These are phyloP conservation scores for Volucella bombylans DNA, from an alignment of 2,888 invertebrate species.

Conservation along the genomic window DNA sequence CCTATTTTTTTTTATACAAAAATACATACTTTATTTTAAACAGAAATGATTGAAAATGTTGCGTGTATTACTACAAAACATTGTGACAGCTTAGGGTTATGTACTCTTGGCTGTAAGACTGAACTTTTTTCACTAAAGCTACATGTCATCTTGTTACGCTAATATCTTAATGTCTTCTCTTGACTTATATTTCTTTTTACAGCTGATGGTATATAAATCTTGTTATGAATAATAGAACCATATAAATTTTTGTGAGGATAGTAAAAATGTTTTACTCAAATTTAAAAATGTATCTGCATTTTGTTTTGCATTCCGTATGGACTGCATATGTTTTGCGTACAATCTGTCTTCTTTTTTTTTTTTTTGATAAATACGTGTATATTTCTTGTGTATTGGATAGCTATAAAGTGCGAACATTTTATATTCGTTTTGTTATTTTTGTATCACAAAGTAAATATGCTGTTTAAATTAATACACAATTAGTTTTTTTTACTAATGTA, in stretches of 20 bases:
- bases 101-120: slow-evolving; percentile 12
- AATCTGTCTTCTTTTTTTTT: neutral
- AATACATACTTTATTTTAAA: neutral
- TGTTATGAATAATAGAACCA: too few species aligned
- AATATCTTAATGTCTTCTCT: neutral
- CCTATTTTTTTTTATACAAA: neutral
- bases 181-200: neutral
- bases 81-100: too few species aligned
- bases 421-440: slow-evolving; percentile 18
- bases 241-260: too few species aligned
- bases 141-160: neutral
- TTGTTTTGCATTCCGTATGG: neutral
- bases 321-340: neutral
- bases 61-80: neutral
- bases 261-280: too few species aligned
- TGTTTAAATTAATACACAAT: slow-evolving; percentile 6
- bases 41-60: neutral
- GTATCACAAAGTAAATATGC: slow-evolving; percentile 33
- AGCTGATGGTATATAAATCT: too few species aligned
- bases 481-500: slow-evolving; percentile 35
- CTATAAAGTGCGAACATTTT: neutral
- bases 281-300: neutral
- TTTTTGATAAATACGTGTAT: neutral
- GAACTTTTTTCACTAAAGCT: neutral
- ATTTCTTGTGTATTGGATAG: neutral